These are phyloP conservation scores for Chionis minor DNA, from an alignment of 2,113 vertebrate species.

Conservation along the genomic window DNA sequence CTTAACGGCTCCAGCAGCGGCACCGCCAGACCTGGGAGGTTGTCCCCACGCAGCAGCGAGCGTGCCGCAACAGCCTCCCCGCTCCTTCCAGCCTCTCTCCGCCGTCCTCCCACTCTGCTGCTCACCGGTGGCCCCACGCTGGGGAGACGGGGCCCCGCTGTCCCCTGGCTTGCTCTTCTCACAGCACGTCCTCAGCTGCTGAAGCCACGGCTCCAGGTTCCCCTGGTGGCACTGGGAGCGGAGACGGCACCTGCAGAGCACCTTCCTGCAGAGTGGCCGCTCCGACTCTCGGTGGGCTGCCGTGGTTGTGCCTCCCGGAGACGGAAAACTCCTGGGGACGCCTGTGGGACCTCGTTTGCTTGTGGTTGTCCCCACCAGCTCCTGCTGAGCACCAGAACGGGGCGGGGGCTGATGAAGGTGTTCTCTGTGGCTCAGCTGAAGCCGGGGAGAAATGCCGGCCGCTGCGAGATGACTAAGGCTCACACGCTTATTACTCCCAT, in stretches of 20 bases:
- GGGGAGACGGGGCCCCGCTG: neutral
- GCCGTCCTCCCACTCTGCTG: neutral
- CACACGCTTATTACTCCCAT: constrained; percentile 49
- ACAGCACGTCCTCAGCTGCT: accelerated
- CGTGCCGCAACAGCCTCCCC: neutral
- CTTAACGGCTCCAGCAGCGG: neutral
- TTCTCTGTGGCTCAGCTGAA: neutral
- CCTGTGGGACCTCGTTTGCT: neutral
- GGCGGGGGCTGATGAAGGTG: neutral
- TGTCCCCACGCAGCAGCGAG: neutral
- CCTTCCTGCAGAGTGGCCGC: neutral
- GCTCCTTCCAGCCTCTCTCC: neutral
- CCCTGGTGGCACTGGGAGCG: accelerated
- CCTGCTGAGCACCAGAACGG: neutral
- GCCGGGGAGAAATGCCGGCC: neutral
- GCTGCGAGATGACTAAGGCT: constrained; percentile 50
- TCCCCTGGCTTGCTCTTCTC: neutral
- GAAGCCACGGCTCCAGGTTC: neutral
- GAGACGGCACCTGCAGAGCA: neutral
- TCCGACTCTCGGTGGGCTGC: neutral
- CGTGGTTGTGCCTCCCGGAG: neutral
- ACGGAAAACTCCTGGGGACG: neutral
- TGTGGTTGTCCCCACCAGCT: neutral
- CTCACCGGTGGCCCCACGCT: neutral
- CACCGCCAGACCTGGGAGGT: neutral